Evolutionary conservation across 2,888 invertebrate genomes (phyloP).

Genomic region (Apoda limacodes): DNA sequence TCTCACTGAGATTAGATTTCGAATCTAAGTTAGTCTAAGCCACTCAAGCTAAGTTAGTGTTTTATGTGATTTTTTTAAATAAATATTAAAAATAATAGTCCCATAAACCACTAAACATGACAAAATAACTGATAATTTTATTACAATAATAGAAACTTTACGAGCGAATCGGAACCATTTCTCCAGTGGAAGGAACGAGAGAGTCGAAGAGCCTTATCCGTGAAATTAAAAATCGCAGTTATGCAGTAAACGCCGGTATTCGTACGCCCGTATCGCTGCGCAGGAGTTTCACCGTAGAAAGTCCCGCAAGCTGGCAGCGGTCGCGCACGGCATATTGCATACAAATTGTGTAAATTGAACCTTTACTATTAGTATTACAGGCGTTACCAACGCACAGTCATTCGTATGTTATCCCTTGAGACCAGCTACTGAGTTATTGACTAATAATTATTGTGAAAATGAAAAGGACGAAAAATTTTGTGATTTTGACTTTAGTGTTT

Average conservation of each 20-base stretch:
- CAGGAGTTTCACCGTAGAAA: conserved; percentile 67
- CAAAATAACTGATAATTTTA: too few relatives aligned
- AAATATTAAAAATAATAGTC: too few relatives aligned
- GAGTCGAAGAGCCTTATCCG: conserved; percentile 23
- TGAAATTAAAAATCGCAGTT: conserved; percentile 37
- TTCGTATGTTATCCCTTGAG: conserved; percentile 59
- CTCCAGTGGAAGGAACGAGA: too few relatives aligned
- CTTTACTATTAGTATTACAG: conserved; percentile 39
- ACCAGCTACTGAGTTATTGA: conserved; percentile 27
- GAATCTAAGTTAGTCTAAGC: too few relatives aligned
- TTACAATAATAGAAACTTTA: too few relatives aligned
- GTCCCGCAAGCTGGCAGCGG: conserved; percentile 57
- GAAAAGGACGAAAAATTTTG: too few relatives aligned
- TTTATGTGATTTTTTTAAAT: too few relatives aligned
- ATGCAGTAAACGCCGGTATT: conserved; percentile 35
- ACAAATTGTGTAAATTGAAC: conserved; percentile 48
- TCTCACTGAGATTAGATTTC: too few relatives aligned
- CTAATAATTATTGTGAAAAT: conserved; percentile 25
- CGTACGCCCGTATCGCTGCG: conserved; percentile 35
- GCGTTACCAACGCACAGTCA: conserved; percentile 44
- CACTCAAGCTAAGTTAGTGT: too few relatives aligned
- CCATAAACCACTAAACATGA: too few relatives aligned
- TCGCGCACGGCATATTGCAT: conserved; percentile 53
- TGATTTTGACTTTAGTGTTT: conserved; percentile 30
- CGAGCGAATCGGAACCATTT: too few relatives aligned